Percentiles rank a stretch among this genome's conserved stretches.
These are phyloP conservation scores for Pipra filicauda DNA, from an alignment of 2,113 vertebrate genomes.

Conservation along the genomic window DNA sequence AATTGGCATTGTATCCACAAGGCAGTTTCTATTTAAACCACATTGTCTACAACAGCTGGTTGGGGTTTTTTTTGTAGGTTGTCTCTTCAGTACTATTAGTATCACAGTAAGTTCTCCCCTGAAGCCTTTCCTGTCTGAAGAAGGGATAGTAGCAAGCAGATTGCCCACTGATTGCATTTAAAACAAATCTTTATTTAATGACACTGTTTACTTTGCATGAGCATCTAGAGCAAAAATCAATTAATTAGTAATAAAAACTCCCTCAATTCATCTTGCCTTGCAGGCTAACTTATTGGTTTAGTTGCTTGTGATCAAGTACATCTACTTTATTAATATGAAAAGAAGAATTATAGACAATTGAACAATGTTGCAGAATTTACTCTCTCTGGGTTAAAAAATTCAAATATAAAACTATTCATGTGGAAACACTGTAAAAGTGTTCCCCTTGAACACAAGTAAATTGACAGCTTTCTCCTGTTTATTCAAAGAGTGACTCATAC, in stretches of 20 bases:
- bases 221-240: conserved; percentile 41
- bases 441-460: neutral
- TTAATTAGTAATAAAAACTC: conserved; percentile 21
- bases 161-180: neutral
- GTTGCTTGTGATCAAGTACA: neutral
- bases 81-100: neutral
- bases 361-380: neutral
- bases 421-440: neutral
- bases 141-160: neutral
- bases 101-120: neutral
- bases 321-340: neutral
- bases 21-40: neutral
- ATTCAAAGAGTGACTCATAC: neutral
- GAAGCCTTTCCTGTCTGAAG: conserved; percentile 20
- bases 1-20: neutral
- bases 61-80: neutral
- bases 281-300: conserved; percentile 1
- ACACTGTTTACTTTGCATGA: conserved; percentile 18
- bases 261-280: neutral
- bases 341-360: neutral
- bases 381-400: neutral
- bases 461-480: neutral
- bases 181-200: conserved; percentile 50
- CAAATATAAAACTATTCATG: neutral
- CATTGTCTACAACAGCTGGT: neutral